Evolutionary conservation across 1,140 invertebrate species (phyloP).

Genomic region (Drosophila pectinifera): DNA sequence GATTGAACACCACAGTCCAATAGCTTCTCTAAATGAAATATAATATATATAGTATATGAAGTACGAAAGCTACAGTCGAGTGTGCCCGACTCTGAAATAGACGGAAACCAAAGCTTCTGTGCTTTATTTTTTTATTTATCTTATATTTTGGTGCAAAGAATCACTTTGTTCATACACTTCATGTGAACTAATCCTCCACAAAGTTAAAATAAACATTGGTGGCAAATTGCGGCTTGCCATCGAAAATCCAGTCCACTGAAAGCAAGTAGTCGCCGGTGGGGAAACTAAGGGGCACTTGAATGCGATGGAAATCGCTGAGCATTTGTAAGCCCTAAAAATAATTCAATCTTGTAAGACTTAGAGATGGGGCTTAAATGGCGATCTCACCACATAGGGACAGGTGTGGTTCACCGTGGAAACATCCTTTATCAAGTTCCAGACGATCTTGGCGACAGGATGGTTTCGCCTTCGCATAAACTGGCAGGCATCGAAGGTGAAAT

Average conservation of each 20-base stretch:
- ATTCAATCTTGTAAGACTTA: too few relatives aligned
- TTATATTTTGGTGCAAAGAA: too few relatives aligned
- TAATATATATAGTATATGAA: too few relatives aligned
- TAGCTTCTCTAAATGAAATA: too few relatives aligned
- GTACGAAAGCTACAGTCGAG: too few relatives aligned
- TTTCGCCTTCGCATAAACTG: conserved; percentile 33
- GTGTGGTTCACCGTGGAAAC: conserved; percentile 35
- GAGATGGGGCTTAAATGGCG: too few relatives aligned
- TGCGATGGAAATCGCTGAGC: conserved; percentile 25
- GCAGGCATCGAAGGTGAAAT: conserved; percentile 50
- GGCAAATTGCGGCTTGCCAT: conserved; percentile 19
- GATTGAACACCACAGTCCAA: not conserved
- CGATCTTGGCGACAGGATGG: conserved; percentile 23
- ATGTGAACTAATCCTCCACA: too few relatives aligned
- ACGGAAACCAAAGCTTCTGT: too few relatives aligned
- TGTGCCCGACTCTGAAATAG: too few relatives aligned
- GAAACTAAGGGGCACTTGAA: not conserved
- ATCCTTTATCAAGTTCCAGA: conserved; percentile 11
- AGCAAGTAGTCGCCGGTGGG: conserved; percentile 47
- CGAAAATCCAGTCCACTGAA: conserved; percentile 26
- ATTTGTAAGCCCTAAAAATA: conserved; percentile 11
- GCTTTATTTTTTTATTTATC: too few relatives aligned
- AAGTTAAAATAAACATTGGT: too few relatives aligned
- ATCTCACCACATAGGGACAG: conserved; percentile 34
- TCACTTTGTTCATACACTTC: too few relatives aligned